phyloP scores from a whole-genome alignment of 2,797 vertebrate species.

The Rhinogobio ventralis region DNA sequence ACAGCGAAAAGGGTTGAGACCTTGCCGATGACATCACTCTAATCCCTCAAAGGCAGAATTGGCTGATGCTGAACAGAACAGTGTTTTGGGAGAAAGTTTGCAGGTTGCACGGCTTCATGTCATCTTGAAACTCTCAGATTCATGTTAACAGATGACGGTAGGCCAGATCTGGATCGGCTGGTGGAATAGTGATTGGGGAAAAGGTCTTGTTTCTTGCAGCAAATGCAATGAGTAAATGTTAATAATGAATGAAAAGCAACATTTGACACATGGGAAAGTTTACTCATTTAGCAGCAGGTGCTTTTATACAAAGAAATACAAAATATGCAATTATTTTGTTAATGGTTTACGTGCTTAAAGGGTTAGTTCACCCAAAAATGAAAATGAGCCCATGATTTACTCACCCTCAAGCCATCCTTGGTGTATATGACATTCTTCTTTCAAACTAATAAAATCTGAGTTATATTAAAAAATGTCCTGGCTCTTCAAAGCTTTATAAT shows the following conservation, averaged over 20 bases:
- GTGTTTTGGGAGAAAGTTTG: slow-evolving; percentile 47
- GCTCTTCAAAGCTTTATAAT: no score
- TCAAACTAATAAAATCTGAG: no score
- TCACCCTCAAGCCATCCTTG: no score
- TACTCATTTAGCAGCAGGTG: neutral
- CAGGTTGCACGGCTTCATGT: slow-evolving; percentile 37
- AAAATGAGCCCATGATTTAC: no score
- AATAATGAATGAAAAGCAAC: neutral
- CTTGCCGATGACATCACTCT: slow-evolving; percentile 65
- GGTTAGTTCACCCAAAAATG: neutral
- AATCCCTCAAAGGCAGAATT: slow-evolving; percentile 62
- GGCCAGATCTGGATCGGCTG: slow-evolving; percentile 1
- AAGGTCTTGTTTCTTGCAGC: neutral
- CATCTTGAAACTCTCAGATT: slow-evolving; percentile 33
- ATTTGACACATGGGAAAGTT: neutral
- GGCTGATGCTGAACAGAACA: slow-evolving; percentile 55
- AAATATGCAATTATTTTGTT: neutral
- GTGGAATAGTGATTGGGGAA: slow-evolving; percentile 1
- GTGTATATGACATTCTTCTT: no score
- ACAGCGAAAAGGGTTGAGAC: slow-evolving; percentile 61
- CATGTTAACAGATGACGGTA: slow-evolving; percentile 19
- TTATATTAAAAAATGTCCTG: no score
- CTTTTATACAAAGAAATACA: slow-evolving; percentile 4
- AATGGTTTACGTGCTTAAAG: neutral
- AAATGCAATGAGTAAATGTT: neutral